Conservation (phyloP, 2,113 vertebrate genomes). For the Dasyurus viverrinus region DNA sequence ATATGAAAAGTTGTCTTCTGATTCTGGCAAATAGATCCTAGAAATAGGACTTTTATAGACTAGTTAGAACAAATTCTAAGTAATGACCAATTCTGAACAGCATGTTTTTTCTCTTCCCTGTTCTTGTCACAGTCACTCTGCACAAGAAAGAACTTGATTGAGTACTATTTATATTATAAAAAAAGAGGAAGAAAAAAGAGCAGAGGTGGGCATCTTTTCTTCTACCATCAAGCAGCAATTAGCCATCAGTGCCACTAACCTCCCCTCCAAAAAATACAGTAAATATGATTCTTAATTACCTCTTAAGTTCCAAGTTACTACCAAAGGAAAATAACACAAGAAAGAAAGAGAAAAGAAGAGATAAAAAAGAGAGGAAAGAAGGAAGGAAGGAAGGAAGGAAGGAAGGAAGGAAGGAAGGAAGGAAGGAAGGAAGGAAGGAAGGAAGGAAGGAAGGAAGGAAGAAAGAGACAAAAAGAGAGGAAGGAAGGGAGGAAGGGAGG, state of each 20-base stretch:
- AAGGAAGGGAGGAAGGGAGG: too few species aligned
- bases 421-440: too few species aligned
- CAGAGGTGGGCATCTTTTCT: neutral
- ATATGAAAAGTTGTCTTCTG: neutral
- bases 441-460: too few species aligned
- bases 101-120: neutral
- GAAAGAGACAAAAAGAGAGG: rapidly evolving
- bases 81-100: neutral
- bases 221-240: neutral
- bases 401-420: too few species aligned
- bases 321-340: neutral
- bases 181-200: neutral
- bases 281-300: neutral
- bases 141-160: neutral
- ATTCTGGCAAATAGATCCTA: neutral
- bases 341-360: too few species aligned
- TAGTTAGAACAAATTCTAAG: neutral
- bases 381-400: too few species aligned
- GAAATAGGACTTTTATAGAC: neutral
- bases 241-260: neutral
- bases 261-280: neutral
- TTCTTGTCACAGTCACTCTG: neutral
- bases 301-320: neutral
- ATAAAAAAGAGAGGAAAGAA: too few species aligned
- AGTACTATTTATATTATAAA: neutral